Evolutionary conservation across 1,140 invertebrate species (phyloP).

Genomic region (Lepidurus arcticus): DNA sequence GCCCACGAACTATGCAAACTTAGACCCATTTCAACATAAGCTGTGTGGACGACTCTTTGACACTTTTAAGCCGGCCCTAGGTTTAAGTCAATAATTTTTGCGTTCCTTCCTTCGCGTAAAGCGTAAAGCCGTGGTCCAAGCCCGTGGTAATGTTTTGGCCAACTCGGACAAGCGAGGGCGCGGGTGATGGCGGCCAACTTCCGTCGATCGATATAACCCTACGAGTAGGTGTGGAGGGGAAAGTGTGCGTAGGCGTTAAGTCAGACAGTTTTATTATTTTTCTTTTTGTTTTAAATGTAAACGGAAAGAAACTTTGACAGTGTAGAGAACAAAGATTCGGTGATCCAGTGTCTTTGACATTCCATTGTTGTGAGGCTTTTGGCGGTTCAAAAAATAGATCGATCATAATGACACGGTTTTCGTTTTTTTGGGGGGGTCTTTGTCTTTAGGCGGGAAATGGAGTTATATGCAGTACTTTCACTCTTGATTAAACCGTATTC

Average conservation of each 20-base stretch:
- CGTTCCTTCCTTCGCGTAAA: background rate
- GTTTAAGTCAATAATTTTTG: background rate
- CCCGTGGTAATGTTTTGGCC: conserved; percentile 1
- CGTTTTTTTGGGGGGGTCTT: background rate
- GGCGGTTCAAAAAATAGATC: background rate
- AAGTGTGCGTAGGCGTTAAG: conserved; percentile 6
- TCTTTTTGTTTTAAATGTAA: too few relatives aligned
- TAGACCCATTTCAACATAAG: too few relatives aligned
- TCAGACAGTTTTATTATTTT: background rate
- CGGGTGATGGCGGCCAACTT: conserved; percentile 6
- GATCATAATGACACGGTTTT: background rate
- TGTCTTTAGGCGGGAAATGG: background rate
- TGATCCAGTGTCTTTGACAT: too few relatives aligned
- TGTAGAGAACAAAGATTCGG: too few relatives aligned
- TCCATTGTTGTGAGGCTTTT: background rate
- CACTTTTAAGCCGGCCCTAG: background rate
- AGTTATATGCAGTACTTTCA: background rate
- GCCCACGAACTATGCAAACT: too few relatives aligned
- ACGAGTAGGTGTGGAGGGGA: background rate
- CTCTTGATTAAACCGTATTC: background rate
- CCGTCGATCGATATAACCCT: conserved; percentile 21
- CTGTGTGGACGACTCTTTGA: too few relatives aligned
- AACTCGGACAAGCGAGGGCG: background rate
- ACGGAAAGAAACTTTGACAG: too few relatives aligned
- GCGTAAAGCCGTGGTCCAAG: too few relatives aligned